Evolutionary conservation across 2,113 vertebrate genomes (phyloP), one percentile per base, ranked within the genome.

Genomic region (Hypomesus transpacificus): DNA sequence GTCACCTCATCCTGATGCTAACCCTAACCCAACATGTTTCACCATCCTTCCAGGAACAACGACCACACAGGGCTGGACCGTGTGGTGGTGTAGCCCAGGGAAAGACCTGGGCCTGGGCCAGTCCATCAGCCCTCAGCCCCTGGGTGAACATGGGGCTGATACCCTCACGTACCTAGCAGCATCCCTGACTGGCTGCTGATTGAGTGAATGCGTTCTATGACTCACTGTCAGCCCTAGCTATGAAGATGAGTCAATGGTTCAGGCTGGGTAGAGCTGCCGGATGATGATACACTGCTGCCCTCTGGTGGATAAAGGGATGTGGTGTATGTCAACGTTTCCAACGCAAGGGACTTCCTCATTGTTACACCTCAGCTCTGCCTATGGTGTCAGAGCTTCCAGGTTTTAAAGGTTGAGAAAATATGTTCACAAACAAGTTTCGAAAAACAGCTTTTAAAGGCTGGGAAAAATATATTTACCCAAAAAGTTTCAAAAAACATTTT

Each of bases 221-320:
- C 67, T 78, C 70, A 62, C 63, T 39, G 31, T 66, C 53, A n/a
- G 70, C 69, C 73, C 70, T 14, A 39, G 68, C 71, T 65, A 69
- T 1, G 57, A 72, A 68, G 67, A 59, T 74, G 70, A 76, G 54
- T 77, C 71, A 72, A 71, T 54, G 75, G 64, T 66, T 65, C 71
- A 76, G 66, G 57, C 3, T 2, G 39, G 70, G 50, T 2, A 63
- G 71, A 14, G 20, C 14, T 9, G 61, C 18, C 14, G 1, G 58
- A 54, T 64, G 53, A 18, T 17, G 21, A 16, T 14, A 56, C 3
- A 56, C 78, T 81, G 80, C 76, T 81, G 83, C 69, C 17, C 80
- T 72, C 86, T 82, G 2, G 60, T 87, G 87, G 83, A 59, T 7
- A 46, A 9, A 46, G 39, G 3, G 34, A 17, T 46, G 18, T n/a